Base-by-base conservation (phyloP, 2,888 invertebrate species). In the Lithodes maja region DNA sequence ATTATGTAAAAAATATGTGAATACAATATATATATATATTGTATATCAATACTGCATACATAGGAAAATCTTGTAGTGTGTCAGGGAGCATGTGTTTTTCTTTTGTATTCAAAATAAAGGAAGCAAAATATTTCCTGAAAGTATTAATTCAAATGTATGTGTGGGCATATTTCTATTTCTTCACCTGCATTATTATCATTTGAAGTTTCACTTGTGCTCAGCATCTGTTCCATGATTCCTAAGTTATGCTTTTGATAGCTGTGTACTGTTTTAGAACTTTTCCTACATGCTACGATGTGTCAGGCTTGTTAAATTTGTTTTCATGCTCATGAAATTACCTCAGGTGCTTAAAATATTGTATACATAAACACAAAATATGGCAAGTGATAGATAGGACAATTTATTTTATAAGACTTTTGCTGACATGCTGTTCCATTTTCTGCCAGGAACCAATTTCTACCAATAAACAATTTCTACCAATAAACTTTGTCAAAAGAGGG, bases 51-150 rank as follows among this genome's bases (percentile, higher is more conserved):
- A n/a, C 33, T 74, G 5, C 74, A 74, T 7, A 74, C 5, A 74
- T n/a, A 17, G n/a, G 74, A 17, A n/a, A 15, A 17, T 74, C 74
- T 74, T 74, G 74, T 74, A 33, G 12, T 12, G n/a, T n/a, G n/a
- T 74, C 74, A 17, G n/a, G 74, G 5, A 74, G 33, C n/a, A 74
- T 17, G 33, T 74, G 74, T 74, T 74, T 74, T 74, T 74, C 74
- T 74, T 74, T 74, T 1, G n/a, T 74, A 74, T 74, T 74, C 15
- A 74, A 12, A 17, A 74, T 74, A 74, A 74, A n/a, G 7, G 74
- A 74, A 17, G 74, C 74, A 1, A 74, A 74, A 33, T 74, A n/a
- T 74, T 74, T 74, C 33, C 33, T 74, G 15, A 74, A 74, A 74
- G 61, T 61, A 61, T 61, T 5, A 61, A 12, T 61, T 33, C 33